phyloP scores from a whole-genome alignment of 2,888 invertebrate species.

The Muschampia plurimacula region DNA sequence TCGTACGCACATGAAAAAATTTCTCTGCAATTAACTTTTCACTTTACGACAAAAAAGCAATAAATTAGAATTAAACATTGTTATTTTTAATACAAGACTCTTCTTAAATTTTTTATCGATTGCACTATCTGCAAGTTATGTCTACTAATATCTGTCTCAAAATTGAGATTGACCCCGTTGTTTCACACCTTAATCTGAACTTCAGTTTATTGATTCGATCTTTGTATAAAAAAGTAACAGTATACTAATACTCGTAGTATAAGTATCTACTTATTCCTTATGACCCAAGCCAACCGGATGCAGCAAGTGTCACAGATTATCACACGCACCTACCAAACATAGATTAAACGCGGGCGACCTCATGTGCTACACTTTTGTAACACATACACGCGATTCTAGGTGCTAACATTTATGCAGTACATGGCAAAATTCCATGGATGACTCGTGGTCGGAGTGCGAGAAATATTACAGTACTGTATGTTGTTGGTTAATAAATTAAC shows the following conservation, averaged over 20 bases:
- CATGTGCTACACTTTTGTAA: conserved; percentile 28
- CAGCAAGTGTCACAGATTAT: conserved; percentile 58
- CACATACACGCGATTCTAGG: conserved; percentile 24
- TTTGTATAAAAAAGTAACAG: not conserved
- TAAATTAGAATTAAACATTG: too few species aligned
- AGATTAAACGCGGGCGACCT: conserved; percentile 38
- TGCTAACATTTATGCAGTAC: conserved; percentile 22
- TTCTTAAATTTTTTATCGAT: too few species aligned
- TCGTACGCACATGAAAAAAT: too few species aligned
- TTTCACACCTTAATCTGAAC: too few species aligned
- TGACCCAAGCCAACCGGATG: conserved; percentile 53
- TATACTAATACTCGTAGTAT: not conserved
- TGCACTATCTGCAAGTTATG: too few species aligned
- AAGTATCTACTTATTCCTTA: conserved; percentile 1
- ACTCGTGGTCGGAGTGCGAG: conserved; percentile 15
- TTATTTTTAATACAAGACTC: too few species aligned
- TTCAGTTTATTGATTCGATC: not conserved
- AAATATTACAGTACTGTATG: conserved; percentile 31
- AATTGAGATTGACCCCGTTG: too few species aligned
- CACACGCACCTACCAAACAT: conserved; percentile 47
- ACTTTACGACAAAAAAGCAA: too few species aligned
- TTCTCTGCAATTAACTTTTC: too few species aligned
- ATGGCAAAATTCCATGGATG: conserved; percentile 18
- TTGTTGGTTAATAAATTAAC: conserved; percentile 51
- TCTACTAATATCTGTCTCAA: too few species aligned